Percentiles rank a stretch among this genome's conserved stretches.
phyloP scores from a whole-genome alignment of 1,140 invertebrate species.

The Aphidius gifuensis region DNA sequence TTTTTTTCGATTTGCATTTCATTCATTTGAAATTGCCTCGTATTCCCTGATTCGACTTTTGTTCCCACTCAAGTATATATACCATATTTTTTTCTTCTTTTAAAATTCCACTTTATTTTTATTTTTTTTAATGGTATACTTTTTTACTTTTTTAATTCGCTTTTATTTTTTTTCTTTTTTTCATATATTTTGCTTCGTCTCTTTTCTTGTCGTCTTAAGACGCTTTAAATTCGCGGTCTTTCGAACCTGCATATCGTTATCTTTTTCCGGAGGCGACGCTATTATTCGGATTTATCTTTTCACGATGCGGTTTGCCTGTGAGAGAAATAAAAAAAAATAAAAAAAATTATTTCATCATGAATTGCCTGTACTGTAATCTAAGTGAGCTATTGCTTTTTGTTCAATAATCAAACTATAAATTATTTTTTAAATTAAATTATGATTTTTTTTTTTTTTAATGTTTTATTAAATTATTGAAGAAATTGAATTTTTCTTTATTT shows the following conservation, averaged over 20 bases:
- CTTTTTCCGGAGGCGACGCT: conserved; percentile 32
- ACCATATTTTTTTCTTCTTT: conserved; percentile 11
- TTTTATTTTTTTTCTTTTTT: conserved; percentile 6
- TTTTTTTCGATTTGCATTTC: conserved; percentile 50
- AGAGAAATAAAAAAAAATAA: not conserved
- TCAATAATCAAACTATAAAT: no score
- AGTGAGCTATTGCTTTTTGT: no score
- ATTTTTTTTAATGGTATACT: conserved; percentile 39
- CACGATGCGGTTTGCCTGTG: not conserved
- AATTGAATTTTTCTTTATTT: no score
- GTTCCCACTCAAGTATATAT: not conserved
- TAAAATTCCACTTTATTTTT: conserved; percentile 23
- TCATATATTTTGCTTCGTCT: conserved; percentile 13
- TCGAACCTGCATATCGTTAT: conserved; percentile 49
- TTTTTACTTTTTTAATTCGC: conserved; percentile 31
- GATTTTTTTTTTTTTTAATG: no score
- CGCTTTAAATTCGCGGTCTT: conserved; percentile 43
- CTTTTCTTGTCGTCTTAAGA: conserved; percentile 29
- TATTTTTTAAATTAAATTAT: no score
- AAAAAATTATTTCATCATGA: no score
- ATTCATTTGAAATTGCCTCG: conserved; percentile 40
- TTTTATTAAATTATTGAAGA: no score
- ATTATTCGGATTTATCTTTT: conserved; percentile 11
- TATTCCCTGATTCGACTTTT: conserved; percentile 13
- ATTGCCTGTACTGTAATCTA: no score